Base-by-base conservation (phyloP, 35 echinoderm and acorn worm species). In the Amphiura filiformis region DNA sequence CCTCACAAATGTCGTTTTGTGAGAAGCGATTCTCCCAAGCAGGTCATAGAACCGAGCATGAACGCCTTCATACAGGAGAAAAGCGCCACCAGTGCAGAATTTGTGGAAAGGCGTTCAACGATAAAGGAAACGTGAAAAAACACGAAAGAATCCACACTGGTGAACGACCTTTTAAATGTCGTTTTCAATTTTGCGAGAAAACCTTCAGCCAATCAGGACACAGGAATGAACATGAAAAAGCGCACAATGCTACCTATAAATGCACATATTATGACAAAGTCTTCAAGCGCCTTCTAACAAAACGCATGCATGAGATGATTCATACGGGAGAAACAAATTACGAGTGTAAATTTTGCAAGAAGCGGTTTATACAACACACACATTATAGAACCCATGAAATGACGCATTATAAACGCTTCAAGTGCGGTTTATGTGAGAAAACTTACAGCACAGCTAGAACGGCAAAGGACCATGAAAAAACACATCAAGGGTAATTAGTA, bases 1-100 rank as follows among this genome's bases (percentile, higher is more conserved):
- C 95, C 95, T 0, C 94, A 94, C 83, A 65, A 41, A 9, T 97
- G 95, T 56, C 39, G 22, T 44, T 57, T 22, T 97, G 95, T 37
- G 36, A 80, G 0, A 94, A 91, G 41, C 80, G 92, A 0, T 97
- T 97, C 87, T 87, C 89, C 0, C 92, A 97, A 39, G 92, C 89
- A 64, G 94, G 92, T 30, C 94, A 92, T 0, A 81, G 94, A 14
- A 97, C 85, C 33, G 92, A 97, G 44, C 95, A 97, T 82, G 89
- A 81, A 26, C 86, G 95, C 31, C 92, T 91, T 30, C 95, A 97
- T 44, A 92, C 92, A 1, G 95, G 95, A 0, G 91, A 92, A 81
- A 97, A 97, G 44, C 95, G 92, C 0, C 94, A 97, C 89, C 40
- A 81, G 30, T 97, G 95, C 76, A 81, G 56, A 81, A 81, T 37